Evolutionary conservation across 1,140 invertebrate genomes (phyloP).

Genomic region (Saxidomus purpurata): DNA sequence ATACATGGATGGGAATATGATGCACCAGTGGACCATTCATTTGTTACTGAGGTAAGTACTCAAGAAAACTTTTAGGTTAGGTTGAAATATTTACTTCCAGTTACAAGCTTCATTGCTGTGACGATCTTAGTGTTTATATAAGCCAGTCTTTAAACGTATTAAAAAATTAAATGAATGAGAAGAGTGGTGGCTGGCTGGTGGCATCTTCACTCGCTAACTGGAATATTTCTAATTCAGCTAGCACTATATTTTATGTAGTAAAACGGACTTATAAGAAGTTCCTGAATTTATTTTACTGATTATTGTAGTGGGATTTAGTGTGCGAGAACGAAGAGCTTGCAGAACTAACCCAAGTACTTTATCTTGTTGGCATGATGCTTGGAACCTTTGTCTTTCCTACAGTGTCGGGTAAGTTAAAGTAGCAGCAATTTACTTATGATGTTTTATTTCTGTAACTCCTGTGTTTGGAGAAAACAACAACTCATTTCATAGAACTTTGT

Average conservation of each 20-base stretch:
- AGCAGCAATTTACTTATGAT: no score
- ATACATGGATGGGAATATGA: not conserved
- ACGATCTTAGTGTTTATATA: not conserved
- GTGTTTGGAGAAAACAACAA: no score
- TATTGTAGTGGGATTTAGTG: constrained; percentile 42
- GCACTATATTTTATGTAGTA: no score
- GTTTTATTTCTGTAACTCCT: no score
- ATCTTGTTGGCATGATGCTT: constrained; percentile 48
- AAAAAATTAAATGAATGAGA: no score
- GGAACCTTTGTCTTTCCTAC: constrained; percentile 40
- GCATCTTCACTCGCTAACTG: no score
- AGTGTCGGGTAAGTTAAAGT: constrained; percentile 32
- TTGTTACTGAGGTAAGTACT: constrained; percentile 23
- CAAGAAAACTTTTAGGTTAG: not conserved
- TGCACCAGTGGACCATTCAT: not conserved
- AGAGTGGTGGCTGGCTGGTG: no score
- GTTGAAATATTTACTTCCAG: not conserved
- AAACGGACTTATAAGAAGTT: no score
- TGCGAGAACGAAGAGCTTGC: constrained; percentile 26
- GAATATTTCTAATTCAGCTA: no score
- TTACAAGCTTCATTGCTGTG: not conserved
- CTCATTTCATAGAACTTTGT: no score
- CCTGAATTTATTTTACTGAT: no score
- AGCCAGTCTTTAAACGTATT: not conserved
- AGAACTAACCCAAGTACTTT: constrained; percentile 14